A percentile compares a stretch with the other conserved stretches of the same genome.
Conservation (phyloP, 2,113 vertebrate genomes). For the Tragulus kanchil region DNA sequence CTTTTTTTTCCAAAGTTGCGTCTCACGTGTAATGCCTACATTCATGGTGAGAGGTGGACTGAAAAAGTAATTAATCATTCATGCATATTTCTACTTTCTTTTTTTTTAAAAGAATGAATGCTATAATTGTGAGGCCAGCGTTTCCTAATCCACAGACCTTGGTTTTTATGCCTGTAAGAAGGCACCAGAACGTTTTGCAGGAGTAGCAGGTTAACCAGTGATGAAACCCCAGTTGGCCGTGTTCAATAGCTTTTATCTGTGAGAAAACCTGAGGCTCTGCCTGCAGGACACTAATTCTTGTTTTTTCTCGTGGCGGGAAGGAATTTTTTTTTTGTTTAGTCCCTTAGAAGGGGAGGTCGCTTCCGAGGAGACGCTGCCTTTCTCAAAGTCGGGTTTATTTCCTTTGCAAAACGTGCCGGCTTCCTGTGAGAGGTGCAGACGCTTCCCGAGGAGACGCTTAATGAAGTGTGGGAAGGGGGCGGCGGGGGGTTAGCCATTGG, state of each 20-base stretch:
- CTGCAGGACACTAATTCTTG: not conserved
- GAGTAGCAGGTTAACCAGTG: conserved; percentile 72
- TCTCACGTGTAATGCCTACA: not conserved
- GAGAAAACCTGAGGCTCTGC: conserved; percentile 69
- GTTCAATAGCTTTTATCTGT: conserved; percentile 82
- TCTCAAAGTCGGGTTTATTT: conserved; percentile 88
- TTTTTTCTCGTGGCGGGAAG: not conserved
- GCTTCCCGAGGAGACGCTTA: conserved; percentile 49
- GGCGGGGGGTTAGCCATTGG: conserved; percentile 28
- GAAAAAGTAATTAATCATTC: not conserved
- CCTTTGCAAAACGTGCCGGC: conserved; percentile 82
- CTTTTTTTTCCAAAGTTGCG: not conserved
- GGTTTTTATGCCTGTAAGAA: not conserved
- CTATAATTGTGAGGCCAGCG: not conserved
- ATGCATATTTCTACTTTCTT: not conserved
- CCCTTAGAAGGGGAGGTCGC: too few species aligned
- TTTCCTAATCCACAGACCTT: not conserved
- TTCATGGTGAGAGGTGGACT: not conserved
- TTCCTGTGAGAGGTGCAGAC: conserved; percentile 85
- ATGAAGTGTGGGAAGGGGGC: conserved; percentile 17
- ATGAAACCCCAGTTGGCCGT: conserved; percentile 27
- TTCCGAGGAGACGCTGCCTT: conserved; percentile 80
- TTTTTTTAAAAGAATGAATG: not conserved
- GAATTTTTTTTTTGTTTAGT: too few species aligned
- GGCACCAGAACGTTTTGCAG: not conserved